Evolutionary conservation across 2,113 vertebrate species (phyloP).

Genomic region (Eolophus roseicapilla): DNA sequence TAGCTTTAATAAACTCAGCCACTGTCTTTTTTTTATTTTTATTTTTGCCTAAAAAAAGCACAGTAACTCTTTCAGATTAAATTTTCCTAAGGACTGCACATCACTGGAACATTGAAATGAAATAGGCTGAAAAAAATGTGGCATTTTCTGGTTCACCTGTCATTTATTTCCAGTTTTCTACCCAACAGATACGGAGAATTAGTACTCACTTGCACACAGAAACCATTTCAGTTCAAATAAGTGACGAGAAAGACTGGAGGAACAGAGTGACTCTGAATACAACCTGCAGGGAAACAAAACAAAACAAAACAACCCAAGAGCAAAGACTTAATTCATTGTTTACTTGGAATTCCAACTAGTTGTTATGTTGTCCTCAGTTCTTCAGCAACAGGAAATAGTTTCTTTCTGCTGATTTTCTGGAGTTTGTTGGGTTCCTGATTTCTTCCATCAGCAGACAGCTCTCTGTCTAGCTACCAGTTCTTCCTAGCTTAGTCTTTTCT

Average conservation of each 20-base stretch:
- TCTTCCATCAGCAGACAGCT: neutral
- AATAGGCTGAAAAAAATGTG: conserved; percentile 14
- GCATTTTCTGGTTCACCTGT: conserved; percentile 27
- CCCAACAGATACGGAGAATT: neutral
- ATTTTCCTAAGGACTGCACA: neutral
- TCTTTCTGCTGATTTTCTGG: neutral
- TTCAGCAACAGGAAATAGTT: neutral
- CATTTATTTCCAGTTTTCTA: neutral
- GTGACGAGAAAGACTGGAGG: neutral
- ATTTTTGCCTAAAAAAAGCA: neutral
- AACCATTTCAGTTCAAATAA: neutral
- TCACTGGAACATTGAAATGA: neutral
- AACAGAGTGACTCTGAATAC: neutral
- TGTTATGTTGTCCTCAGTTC: neutral
- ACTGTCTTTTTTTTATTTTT: neutral
- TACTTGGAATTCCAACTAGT: neutral
- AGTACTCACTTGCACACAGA: neutral
- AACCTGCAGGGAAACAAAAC: neutral
- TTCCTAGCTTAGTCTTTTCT: neutral
- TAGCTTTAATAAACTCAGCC: neutral
- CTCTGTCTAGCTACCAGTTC: neutral
- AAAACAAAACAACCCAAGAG: neutral
- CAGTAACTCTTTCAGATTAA: neutral
- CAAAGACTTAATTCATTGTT: neutral
- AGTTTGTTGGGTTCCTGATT: neutral